A percentile compares a stretch with the other conserved stretches of the same genome.
Conservation (phyloP, 2,113 vertebrate species). For the Sakesphorus luctuosus region DNA sequence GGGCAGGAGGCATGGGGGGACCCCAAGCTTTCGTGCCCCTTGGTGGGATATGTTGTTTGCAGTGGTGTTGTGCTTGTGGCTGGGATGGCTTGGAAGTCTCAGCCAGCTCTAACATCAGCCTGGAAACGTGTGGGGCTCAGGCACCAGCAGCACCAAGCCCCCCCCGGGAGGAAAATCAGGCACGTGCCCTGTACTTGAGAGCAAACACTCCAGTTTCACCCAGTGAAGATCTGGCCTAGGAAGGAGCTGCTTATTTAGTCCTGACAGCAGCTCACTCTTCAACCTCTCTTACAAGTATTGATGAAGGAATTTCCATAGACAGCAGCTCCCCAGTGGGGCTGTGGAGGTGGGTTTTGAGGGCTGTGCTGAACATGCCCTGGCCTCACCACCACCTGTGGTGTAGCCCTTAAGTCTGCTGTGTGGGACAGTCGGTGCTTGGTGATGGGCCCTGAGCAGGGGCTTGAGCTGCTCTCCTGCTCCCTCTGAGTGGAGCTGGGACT, state of each 20-base stretch:
- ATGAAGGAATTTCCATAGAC: neutral
- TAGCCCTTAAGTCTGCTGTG: neutral
- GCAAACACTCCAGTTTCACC: neutral
- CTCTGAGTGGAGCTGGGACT: neutral
- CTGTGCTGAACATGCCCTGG: neutral
- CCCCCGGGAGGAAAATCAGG: accelerated
- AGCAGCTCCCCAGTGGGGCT: neutral
- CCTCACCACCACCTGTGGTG: neutral
- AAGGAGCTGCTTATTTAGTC: neutral
- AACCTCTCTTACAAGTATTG: neutral
- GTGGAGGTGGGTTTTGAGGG: neutral
- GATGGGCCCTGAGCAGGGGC: neutral
- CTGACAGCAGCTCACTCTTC: neutral
- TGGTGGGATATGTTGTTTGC: neutral
- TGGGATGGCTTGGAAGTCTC: neutral
- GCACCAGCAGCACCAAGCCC: neutral
- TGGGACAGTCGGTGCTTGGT: neutral
- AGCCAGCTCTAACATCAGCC: neutral
- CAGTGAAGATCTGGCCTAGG: neutral
- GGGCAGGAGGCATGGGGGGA: neutral
- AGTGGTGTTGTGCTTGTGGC: neutral
- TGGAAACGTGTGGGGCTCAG: neutral
- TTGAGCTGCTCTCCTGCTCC: neutral
- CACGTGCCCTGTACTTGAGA: neutral
- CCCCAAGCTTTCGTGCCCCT: neutral